These are phyloP conservation scores for Monopis laevigella DNA, from an alignment of 2,888 invertebrate species.

Conservation along the genomic window DNA sequence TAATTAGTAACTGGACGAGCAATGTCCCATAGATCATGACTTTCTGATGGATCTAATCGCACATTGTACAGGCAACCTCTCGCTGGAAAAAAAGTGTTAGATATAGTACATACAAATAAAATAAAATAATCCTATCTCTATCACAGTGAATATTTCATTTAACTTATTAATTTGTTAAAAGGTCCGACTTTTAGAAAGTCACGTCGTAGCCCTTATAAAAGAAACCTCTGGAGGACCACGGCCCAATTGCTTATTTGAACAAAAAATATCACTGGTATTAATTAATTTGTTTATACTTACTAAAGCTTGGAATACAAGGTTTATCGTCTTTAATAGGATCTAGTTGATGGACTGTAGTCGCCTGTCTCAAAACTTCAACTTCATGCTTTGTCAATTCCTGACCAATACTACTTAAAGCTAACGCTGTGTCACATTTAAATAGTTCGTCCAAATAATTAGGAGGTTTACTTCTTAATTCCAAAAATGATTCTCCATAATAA, in stretches of 20 bases:
- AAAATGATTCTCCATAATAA: slow-evolving; percentile 42
- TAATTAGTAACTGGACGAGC: slow-evolving; percentile 57
- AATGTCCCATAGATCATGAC: slow-evolving; percentile 69
- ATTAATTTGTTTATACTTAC: slow-evolving; percentile 35
- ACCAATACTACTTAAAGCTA: slow-evolving; percentile 36
- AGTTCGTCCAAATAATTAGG: slow-evolving; percentile 41
- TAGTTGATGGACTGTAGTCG: slow-evolving; percentile 36
- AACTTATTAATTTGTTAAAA: too few relatives aligned
- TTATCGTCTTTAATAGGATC: slow-evolving; percentile 37
- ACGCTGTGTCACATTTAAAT: slow-evolving; percentile 35
- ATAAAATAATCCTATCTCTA: too few relatives aligned
- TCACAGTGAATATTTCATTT: too few relatives aligned
- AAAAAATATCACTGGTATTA: too few relatives aligned
- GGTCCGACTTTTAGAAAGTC: too few relatives aligned
- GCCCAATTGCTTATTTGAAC: too few relatives aligned
- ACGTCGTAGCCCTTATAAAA: too few relatives aligned
- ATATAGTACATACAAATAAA: too few relatives aligned
- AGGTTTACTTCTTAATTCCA: slow-evolving; percentile 34
- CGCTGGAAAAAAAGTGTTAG: slow-evolving; percentile 41
- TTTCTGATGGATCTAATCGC: slow-evolving; percentile 81
- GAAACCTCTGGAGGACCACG: too few relatives aligned
- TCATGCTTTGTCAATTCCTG: slow-evolving; percentile 32
- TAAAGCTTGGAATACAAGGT: slow-evolving; percentile 41
- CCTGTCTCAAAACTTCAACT: slow-evolving; percentile 33
- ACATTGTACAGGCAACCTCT: slow-evolving; percentile 81